Base-by-base conservation (phyloP, 2,888 invertebrate genomes). In the Spodoptera exigua region DNA sequence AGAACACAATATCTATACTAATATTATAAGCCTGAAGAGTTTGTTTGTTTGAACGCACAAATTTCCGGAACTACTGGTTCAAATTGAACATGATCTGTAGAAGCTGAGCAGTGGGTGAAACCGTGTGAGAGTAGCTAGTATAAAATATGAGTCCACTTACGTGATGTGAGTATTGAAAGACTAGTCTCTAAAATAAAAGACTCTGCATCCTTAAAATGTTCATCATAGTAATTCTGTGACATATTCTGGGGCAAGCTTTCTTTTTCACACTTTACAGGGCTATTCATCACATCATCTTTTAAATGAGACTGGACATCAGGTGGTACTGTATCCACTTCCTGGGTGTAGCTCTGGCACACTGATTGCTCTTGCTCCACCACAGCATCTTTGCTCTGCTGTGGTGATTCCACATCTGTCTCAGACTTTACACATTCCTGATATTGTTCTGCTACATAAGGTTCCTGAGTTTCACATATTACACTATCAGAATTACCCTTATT, bases 151-250 rank as follows among this genome's bases (percentile, higher is more conserved):
- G 12, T 32, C 11, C 59, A 87, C 92, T 92, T 85, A 94, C 94
- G 89, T 58, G 92, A 78, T 68, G 89, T 82, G 16, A 94, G 77
- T 69, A 93, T 92, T 68, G 92, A 88, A 4, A 94, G 80, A 32
- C 90, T 92, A 48, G 96, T 96, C 85, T 96, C 96, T 73, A 97
- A 90, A 56, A 97, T 96, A 81, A 96, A 97, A 81, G 96, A 97
- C 82, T 97, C 97, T n/a, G 97, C 97, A 91, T 97, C 97, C 59
- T 96, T 95, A 74, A 97, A 96, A 76, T 96, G 94, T 81, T 96
- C 96, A 87, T 96, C 96, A 82, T 95, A 94, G 80, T 90, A 92
- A 74, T 89, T 93, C 64, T 89, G 89, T 61, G 84, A 76, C 60
- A 87, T 80, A 70, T 80, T 87, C 46, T 88, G 90, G 14, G 75